Conservation (phyloP, 2,113 vertebrate species). For the Chrysochloris asiatica region DNA sequence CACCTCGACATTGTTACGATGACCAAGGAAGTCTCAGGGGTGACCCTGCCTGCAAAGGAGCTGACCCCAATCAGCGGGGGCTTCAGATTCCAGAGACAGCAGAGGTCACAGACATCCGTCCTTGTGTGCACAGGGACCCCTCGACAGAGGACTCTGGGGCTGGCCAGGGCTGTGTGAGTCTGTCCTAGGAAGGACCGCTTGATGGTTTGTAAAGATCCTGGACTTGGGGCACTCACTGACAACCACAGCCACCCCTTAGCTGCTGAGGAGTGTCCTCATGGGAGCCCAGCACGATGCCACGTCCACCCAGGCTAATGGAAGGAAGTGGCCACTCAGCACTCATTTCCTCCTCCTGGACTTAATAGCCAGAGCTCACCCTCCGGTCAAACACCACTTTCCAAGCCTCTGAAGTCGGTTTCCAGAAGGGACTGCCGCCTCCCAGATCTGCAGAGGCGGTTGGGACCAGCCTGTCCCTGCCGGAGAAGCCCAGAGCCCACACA, state of each 20-base stretch:
- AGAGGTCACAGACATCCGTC: too few species aligned
- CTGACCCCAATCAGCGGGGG: too few species aligned
- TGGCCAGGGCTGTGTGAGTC: too few species aligned
- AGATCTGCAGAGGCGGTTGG: neutral
- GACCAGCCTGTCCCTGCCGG: slow-evolving; percentile 86
- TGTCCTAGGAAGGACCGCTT: neutral
- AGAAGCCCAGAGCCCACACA: slow-evolving; percentile 73
- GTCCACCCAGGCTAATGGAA: too few species aligned
- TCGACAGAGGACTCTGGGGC: fast-evolving
- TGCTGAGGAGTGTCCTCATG: too few species aligned
- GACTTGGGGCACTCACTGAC: neutral
- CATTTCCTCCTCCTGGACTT: neutral
- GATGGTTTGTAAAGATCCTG: neutral
- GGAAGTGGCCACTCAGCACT: too few species aligned
- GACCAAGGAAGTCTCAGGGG: too few species aligned
- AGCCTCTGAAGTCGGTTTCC: fast-evolving
- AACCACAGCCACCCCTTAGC: neutral
- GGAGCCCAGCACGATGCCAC: neutral
- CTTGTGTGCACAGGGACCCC: too few species aligned
- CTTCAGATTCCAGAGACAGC: neutral
- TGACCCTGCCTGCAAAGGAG: too few species aligned
- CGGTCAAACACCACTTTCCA: fast-evolving
- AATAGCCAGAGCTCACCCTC: fast-evolving
- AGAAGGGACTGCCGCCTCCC: neutral
- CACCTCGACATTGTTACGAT: too few species aligned